Conservation (phyloP, 2,797 vertebrate genomes). For the Eulemur coronatus region DNA sequence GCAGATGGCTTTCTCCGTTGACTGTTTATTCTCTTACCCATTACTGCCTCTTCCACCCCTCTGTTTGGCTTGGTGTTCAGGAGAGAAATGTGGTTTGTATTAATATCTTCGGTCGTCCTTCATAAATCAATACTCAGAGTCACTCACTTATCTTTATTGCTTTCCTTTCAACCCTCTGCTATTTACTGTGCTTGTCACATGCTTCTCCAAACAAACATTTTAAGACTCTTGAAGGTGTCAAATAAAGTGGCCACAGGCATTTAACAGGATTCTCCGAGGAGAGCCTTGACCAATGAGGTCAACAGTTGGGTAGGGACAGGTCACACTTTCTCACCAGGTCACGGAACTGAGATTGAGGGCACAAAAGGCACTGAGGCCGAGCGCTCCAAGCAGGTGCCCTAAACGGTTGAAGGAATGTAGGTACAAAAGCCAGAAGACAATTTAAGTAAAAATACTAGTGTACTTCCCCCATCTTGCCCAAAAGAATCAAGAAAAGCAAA, state of each 20-base stretch:
- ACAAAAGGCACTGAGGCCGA: neutral
- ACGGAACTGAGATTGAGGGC: neutral
- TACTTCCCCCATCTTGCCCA: neutral
- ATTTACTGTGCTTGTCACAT: conserved; percentile 3
- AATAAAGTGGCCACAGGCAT: neutral
- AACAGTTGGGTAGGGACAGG: neutral
- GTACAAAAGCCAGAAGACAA: neutral
- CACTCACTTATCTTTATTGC: conserved; percentile 29
- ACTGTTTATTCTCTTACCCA: conserved; percentile 32
- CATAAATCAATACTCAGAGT: conserved; percentile 35
- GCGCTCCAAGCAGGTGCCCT: too few relatives aligned
- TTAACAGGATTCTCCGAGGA: neutral
- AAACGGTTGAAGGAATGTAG: neutral
- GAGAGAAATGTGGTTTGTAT: conserved; percentile 50
- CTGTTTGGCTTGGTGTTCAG: conserved; percentile 3
- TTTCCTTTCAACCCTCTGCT: conserved; percentile 37
- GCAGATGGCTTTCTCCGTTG: neutral
- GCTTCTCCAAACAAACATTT: conserved; percentile 37
- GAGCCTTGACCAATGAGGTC: neutral
- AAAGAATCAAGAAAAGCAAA: neutral
- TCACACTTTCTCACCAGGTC: neutral
- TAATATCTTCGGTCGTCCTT: conserved; percentile 10
- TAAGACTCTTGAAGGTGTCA: neutral
- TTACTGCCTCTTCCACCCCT: conserved; percentile 8
- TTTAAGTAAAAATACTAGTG: neutral